A percentile compares a stretch with the other conserved stretches of the same genome.
These are phyloP conservation scores for Babylonia areolata DNA, from an alignment of 1,140 invertebrate species.

Conservation along the genomic window DNA sequence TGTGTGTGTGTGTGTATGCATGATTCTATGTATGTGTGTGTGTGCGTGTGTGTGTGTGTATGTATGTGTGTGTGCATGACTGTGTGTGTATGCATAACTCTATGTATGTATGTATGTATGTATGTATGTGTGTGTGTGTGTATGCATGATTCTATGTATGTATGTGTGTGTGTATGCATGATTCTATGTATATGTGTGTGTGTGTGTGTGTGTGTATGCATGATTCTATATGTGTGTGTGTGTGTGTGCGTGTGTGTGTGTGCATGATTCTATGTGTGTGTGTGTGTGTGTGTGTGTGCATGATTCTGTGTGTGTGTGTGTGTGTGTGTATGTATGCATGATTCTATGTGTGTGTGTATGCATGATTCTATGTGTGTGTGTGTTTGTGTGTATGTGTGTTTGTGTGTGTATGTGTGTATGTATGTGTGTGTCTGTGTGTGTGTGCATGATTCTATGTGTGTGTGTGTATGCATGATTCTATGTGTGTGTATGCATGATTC, in stretches of 20 bases:
- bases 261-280: too few relatives aligned
- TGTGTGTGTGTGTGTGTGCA: neutral
- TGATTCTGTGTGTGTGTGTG: neutral
- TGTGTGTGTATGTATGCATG: too few relatives aligned
- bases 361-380: neutral
- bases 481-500: neutral
- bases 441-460: neutral
- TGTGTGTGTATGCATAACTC: too few relatives aligned
- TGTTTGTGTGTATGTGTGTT: neutral
- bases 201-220: too few relatives aligned
- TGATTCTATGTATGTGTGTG: constrained; percentile 6
- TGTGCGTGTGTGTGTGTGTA: constrained; percentile 10
- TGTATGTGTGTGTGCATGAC: constrained; percentile 12
- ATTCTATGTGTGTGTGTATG: too few relatives aligned
- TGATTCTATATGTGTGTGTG: too few relatives aligned
- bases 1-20: too few relatives aligned
- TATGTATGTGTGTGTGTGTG: neutral
- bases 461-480: neutral
- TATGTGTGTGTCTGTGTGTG: neutral
- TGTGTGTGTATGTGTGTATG: too few relatives aligned
- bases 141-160: too few relatives aligned
- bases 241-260: neutral
- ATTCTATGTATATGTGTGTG: too few relatives aligned
- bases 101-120: neutral
- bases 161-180: too few relatives aligned